Evolutionary conservation across 2,797 vertebrate species (phyloP).

Genomic region (Melanotaenia trifasciata): DNA sequence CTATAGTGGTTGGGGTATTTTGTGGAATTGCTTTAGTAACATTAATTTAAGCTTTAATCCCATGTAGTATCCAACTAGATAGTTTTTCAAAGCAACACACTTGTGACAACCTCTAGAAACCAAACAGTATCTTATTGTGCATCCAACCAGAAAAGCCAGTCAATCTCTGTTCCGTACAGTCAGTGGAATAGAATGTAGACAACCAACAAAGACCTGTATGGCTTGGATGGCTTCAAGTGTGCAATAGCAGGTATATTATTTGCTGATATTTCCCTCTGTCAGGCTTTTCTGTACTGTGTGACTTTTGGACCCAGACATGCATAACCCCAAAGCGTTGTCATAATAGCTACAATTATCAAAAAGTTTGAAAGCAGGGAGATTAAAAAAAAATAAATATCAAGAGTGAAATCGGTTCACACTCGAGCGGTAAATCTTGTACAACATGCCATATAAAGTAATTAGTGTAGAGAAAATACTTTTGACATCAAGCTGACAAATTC

Average conservation of each 20-base stretch:
- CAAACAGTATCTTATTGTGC: constrained; percentile 67
- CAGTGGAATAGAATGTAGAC: constrained; percentile 52
- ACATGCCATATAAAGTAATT: background rate
- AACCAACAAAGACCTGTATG: constrained; percentile 15
- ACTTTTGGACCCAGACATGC: too few species aligned
- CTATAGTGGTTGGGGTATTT: too few species aligned
- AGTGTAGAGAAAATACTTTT: constrained; percentile 3
- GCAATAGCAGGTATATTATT: too few species aligned
- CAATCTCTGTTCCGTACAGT: constrained; percentile 75
- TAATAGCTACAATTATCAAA: background rate
- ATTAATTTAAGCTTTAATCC: constrained; percentile 60
- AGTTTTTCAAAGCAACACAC: constrained; percentile 13
- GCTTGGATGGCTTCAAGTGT: background rate
- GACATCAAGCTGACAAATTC: background rate
- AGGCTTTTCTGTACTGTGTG: too few species aligned
- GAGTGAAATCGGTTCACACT: constrained; percentile 8
- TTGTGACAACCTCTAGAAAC: constrained; percentile 54
- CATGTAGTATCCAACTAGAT: constrained; percentile 57
- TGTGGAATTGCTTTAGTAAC: constrained; percentile 28
- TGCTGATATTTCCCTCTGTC: too few species aligned
- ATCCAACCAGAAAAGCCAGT: constrained; percentile 67
- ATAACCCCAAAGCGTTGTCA: too few species aligned
- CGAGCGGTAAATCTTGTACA: background rate
- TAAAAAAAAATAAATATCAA: background rate
- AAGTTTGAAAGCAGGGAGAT: background rate